Conservation (phyloP, 2,888 invertebrate species). For the Geophilus truncorum region DNA sequence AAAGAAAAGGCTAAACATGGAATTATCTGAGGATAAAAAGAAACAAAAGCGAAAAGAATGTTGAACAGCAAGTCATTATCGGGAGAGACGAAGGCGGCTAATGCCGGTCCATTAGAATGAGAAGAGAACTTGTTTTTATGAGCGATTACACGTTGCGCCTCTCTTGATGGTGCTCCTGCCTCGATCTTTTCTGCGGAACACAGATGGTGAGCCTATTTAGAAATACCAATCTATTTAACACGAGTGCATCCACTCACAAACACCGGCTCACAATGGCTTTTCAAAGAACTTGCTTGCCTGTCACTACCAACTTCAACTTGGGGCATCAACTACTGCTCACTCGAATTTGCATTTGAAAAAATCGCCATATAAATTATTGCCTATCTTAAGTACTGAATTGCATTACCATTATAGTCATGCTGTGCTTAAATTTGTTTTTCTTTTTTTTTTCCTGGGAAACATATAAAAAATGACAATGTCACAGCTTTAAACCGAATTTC, state of each 20-base stretch:
- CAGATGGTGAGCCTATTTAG: constrained; percentile 16
- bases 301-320: background rate
- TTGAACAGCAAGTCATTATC: constrained; percentile 1
- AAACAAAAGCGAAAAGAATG: background rate
- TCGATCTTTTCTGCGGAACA: constrained; percentile 15
- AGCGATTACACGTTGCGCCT: constrained; percentile 14
- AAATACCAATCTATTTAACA: constrained; percentile 20
- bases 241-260: constrained; percentile 20
- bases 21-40: background rate
- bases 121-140: constrained; percentile 15
- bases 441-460: too few relatives aligned
- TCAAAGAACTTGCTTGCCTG: constrained; percentile 12
- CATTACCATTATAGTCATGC: background rate
- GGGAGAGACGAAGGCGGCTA: background rate
- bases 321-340: background rate
- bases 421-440: background rate
- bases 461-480: background rate
- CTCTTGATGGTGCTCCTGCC: constrained; percentile 4
- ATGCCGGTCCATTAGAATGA: constrained; percentile 3
- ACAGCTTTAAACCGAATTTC: background rate
- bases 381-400: background rate
- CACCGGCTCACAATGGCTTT: constrained; percentile 20
- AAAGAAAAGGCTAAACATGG: background rate
- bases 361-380: background rate
- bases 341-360: background rate